These are phyloP conservation scores for Coilia nasus DNA, from an alignment of 2,797 vertebrate genomes.

Conservation along the genomic window DNA sequence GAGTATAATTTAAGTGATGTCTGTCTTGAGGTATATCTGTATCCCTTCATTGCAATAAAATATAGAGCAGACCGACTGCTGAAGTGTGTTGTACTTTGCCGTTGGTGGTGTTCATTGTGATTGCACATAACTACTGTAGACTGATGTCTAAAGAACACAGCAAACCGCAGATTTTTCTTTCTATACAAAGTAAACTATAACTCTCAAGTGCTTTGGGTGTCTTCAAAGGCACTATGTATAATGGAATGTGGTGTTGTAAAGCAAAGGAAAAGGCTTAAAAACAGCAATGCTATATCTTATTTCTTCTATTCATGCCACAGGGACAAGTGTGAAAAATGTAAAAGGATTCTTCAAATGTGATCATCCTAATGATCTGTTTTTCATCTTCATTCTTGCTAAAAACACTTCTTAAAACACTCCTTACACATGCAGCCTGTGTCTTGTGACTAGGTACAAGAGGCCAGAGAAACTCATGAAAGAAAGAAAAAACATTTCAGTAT, in stretches of 20 bases:
- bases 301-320: no score
- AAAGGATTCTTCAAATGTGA: neutral
- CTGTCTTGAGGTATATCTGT: conserved; percentile 78
- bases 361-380: neutral
- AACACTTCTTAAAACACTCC: neutral
- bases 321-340: neutral
- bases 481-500: neutral
- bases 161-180: neutral
- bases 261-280: neutral
- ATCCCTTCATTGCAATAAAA: conserved; percentile 84
- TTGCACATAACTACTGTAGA: no score
- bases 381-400: neutral
- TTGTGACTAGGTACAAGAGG: neutral
- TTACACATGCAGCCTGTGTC: neutral
- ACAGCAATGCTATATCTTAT: neutral
- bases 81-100: conserved; percentile 2
- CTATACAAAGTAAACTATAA: neutral
- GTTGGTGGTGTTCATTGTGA: no score
- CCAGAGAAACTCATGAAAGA: neutral
- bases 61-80: conserved; percentile 60
- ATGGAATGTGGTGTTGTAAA: neutral
- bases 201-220: no score
- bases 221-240: no score
- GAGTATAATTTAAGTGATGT: conserved; percentile 80
- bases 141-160: no score